Conservation (phyloP, 2,888 invertebrate genomes). For the Melanotus villosus region DNA sequence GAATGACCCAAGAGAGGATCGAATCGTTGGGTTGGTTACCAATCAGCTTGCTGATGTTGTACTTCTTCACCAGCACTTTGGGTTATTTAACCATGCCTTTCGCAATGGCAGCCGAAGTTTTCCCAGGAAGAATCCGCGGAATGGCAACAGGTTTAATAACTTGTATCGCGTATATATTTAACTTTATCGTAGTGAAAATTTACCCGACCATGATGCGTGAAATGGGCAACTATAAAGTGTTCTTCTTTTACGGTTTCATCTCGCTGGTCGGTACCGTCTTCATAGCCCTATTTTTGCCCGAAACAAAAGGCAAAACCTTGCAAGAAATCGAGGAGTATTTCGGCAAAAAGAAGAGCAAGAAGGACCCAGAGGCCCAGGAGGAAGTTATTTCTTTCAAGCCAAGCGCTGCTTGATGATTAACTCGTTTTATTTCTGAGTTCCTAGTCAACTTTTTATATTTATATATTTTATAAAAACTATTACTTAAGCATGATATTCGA, state of each 20-base stretch:
- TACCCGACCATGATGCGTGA: constrained; percentile 67
- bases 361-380: not conserved
- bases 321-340: constrained; percentile 70
- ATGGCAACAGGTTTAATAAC: constrained; percentile 69
- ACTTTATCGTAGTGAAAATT: constrained; percentile 70
- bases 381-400: not conserved
- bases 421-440: not conserved
- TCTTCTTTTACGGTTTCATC: constrained; percentile 69
- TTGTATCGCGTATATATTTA: constrained; percentile 70
- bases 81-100: constrained; percentile 73
- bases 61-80: constrained; percentile 70
- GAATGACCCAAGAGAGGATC: constrained; percentile 54
- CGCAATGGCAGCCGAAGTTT: constrained; percentile 73
- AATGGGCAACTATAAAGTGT: constrained; percentile 69
- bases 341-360: constrained; percentile 48
- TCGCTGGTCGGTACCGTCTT: constrained; percentile 70
- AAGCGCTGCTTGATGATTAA: not conserved
- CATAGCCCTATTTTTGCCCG: constrained; percentile 68
- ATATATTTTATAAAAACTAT: too few species aligned
- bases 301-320: constrained; percentile 71
- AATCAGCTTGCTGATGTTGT: constrained; percentile 66
- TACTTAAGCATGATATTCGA: too few species aligned
- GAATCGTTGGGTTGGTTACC: constrained; percentile 64
- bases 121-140: constrained; percentile 71
- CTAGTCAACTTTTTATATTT: not conserved